Base-by-base conservation (phyloP, 2,113 vertebrate species). In the Corvus moneduloides region DNA sequence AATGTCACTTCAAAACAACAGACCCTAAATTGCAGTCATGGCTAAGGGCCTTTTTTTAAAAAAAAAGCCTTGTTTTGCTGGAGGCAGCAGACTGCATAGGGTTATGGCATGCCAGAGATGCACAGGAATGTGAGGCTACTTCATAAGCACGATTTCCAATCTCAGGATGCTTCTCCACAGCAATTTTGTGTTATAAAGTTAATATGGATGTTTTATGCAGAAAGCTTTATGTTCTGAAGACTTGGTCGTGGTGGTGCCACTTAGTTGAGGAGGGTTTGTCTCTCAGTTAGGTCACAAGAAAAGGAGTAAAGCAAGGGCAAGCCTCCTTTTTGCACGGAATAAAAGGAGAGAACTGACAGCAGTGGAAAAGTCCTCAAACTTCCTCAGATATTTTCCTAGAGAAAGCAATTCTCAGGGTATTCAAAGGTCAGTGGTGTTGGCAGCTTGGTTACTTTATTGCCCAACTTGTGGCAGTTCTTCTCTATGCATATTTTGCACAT, bases 1-100 rank as follows among this genome's bases (percentile, higher is more conserved):
- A 92, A 97, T 87, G 86, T 87, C 76, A 64, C 89, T 72, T 84
- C 59, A 91, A 72, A 98, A 94, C 88, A 96, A 82, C 80, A 84
- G 84, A 67, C 66, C 37, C 67, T 90, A 86, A 91, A 67, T 24
- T 67, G 63, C 37, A 88, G 41, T 78, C 5, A 24, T 96, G 93
- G 55, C 67, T 67, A 82, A 66, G 54, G 41, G 35, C 39, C 56
- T 89, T 88, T 86, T 94, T 94, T 39, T 93, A 67, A 91, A 77
- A 66, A 86, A 82, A 88, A 35, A 10, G 5, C 51, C 68, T 89
- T 88, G 46, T 89, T 85, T 93, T 77, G 30, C 92, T 89, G 35
- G 59, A 90, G 87, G 93, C 91, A 90, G 44, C 35, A 51, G 46
- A 21, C 67, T 89, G 85, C 19, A 16, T 64, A 91, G 89, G 82